phyloP scores from a whole-genome alignment of 2,797 vertebrate genomes.

The Ambastaia sidthimunki region DNA sequence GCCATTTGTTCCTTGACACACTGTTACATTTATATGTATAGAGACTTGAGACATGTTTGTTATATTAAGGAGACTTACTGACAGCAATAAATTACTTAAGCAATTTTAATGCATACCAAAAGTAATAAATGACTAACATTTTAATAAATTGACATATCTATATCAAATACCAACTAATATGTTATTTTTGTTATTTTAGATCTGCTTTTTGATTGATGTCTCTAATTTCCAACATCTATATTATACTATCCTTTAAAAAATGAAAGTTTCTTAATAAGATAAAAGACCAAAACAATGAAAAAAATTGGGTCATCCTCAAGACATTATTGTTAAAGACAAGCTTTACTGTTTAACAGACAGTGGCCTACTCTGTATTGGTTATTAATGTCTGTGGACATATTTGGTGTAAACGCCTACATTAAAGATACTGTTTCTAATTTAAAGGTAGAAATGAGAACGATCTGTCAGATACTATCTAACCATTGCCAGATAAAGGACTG shows the following conservation, averaged over 20 bases:
- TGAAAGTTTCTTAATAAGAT: not conserved
- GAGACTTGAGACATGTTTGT: not conserved
- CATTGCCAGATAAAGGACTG: not conserved
- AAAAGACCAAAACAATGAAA: not conserved
- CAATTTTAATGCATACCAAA: not conserved
- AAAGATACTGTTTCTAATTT: not conserved
- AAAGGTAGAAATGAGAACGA: constrained; percentile 1
- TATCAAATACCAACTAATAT: not conserved
- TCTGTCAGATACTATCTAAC: not conserved
- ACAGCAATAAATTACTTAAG: not conserved
- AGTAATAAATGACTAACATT: not conserved
- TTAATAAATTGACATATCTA: not conserved
- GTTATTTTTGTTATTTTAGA: not conserved
- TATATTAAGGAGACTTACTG: not conserved
- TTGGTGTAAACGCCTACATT: not conserved
- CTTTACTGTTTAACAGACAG: no score
- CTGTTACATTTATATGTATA: not conserved
- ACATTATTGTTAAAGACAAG: not conserved
- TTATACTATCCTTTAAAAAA: not conserved
- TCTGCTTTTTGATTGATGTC: not conserved
- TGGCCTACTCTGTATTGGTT: no score
- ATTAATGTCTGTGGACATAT: not conserved
- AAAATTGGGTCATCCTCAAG: not conserved
- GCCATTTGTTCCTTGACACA: not conserved
- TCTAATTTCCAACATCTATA: not conserved